Evolutionary conservation across 2,113 vertebrate genomes (phyloP).

Genomic region (Columba livia): DNA sequence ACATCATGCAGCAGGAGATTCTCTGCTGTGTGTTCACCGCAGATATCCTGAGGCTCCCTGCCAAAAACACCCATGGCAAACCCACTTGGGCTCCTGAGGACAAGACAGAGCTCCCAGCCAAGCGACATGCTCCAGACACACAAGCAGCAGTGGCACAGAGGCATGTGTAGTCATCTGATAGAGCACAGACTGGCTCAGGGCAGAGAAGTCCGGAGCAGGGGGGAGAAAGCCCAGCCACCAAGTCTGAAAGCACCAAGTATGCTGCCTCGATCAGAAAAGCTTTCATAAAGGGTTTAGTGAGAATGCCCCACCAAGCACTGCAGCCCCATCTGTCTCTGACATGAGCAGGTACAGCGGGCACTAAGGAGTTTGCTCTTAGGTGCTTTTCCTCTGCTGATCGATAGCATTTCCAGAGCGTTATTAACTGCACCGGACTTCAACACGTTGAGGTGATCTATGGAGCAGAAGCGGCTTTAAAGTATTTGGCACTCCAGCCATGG

Average conservation of each 20-base stretch:
- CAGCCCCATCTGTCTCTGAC: constrained; percentile 59
- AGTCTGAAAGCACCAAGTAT: background rate
- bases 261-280: background rate
- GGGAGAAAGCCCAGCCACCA: background rate
- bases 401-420: constrained; percentile 72
- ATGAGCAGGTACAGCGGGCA: background rate
- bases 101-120: background rate
- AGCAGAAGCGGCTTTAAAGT: constrained; percentile 67
- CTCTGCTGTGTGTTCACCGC: rapidly evolving
- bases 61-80: background rate
- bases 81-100: background rate
- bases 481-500: constrained; percentile 53
- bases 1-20: background rate
- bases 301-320: background rate
- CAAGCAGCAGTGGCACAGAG: too few relatives aligned
- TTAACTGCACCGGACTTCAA: constrained; percentile 66
- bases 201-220: background rate
- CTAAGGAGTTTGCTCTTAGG: constrained; percentile 46
- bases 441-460: constrained; percentile 75
- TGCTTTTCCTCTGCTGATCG: constrained; percentile 58
- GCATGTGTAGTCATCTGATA: rapidly evolving
- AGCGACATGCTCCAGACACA: rapidly evolving
- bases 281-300: background rate
- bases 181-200: rapidly evolving
- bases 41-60: background rate